Percentiles rank a stretch among this genome's conserved stretches.
Conservation (phyloP, 2,888 invertebrate species). For the Anoplius nigerrimus region DNA sequence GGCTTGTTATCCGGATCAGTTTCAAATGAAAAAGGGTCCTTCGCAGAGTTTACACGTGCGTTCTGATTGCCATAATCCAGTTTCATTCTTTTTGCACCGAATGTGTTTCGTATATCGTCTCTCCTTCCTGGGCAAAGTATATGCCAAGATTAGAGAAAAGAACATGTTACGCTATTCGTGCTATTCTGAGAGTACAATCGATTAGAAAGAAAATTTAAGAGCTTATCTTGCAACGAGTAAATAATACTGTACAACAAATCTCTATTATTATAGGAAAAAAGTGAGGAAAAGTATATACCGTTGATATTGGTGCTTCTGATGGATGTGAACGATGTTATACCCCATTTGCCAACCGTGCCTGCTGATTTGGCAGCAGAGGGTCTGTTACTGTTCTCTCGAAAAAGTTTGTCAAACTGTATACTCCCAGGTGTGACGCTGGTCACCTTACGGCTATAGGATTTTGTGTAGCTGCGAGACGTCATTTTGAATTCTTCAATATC, state of each 20-base stretch:
- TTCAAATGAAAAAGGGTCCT: constrained; percentile 74
- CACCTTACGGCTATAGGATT: constrained; percentile 72
- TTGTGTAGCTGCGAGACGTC: constrained; percentile 73
- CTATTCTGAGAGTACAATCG: no score
- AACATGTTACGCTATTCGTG: no score
- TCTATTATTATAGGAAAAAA: background rate
- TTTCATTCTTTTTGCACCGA: constrained; percentile 68
- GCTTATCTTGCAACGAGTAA: no score
- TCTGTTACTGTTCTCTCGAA: constrained; percentile 88
- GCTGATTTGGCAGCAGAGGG: constrained; percentile 93
- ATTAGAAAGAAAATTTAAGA: no score
- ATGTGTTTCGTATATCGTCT: constrained; percentile 66
- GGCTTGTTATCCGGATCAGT: constrained; percentile 75
- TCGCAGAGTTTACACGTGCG: constrained; percentile 61
- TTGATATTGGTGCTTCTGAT: constrained; percentile 85
- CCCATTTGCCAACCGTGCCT: constrained; percentile 95
- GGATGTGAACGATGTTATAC: constrained; percentile 94
- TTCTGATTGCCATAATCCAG: constrained; percentile 72
- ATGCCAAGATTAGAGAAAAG: background rate
- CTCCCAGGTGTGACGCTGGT: constrained; percentile 74
- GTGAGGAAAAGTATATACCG: constrained; percentile 74
- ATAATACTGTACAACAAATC: background rate
- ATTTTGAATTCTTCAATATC: constrained; percentile 58
- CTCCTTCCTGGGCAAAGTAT: constrained; percentile 63
- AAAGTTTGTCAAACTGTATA: constrained; percentile 81